Percentiles rank a stretch among this genome's conserved stretches.
Evolutionary conservation across 2,113 vertebrate species (phyloP).

Genomic region (Leucopternis melanops): DNA sequence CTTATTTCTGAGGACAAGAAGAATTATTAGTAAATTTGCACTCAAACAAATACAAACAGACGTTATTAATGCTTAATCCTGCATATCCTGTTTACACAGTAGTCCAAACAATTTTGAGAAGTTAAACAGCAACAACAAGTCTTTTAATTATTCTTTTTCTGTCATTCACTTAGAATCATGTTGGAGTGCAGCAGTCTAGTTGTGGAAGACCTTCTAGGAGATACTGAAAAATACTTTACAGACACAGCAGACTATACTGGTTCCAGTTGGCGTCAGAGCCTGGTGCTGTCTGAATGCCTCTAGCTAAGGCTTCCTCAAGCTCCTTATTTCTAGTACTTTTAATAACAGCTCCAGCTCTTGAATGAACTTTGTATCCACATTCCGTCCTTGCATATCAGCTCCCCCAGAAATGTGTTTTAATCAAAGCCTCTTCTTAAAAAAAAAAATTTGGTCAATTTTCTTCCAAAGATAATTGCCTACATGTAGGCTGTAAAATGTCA

Average conservation of each 20-base stretch:
- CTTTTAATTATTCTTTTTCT: background rate
- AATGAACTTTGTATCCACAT: background rate
- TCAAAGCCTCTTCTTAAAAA: slow-evolving; percentile 14
- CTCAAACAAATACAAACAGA: background rate
- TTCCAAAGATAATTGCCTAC: slow-evolving; percentile 42
- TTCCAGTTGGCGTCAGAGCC: background rate
- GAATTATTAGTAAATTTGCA: background rate
- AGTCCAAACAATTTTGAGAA: background rate
- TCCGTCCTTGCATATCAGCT: background rate
- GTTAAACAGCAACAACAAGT: background rate
- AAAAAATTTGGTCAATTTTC: background rate
- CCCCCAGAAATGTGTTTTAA: background rate
- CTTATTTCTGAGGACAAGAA: background rate
- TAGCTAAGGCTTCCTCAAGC: background rate
- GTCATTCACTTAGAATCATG: background rate
- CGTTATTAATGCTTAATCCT: background rate
- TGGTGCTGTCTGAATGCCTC: background rate
- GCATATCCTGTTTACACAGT: background rate
- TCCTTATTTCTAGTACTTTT: background rate
- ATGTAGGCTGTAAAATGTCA: slow-evolving; percentile 50
- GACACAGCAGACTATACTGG: background rate
- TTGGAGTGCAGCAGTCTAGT: background rate
- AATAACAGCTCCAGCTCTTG: background rate
- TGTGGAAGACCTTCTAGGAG: background rate
- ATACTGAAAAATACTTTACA: background rate